Conservation (phyloP, 2,113 vertebrate species). For the Aptenodytes forsteri region DNA sequence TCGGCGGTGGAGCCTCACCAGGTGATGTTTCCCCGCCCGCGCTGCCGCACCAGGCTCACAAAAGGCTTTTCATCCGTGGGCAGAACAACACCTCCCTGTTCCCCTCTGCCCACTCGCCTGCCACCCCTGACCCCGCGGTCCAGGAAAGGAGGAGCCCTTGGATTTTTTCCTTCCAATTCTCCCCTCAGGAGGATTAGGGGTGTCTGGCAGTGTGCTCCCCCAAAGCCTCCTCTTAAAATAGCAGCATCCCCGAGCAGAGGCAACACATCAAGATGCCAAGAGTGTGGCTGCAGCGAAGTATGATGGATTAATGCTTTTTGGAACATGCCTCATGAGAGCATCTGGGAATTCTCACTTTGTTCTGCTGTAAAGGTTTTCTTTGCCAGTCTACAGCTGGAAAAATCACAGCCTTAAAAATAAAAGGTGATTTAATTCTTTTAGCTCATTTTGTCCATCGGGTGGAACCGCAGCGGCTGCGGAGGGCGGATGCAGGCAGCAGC, state of each 20-base stretch:
- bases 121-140: fast-evolving
- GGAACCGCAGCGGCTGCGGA: fast-evolving
- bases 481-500: background rate
- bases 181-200: background rate
- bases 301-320: background rate
- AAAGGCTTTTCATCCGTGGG: background rate
- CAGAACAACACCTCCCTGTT: fast-evolving
- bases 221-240: background rate
- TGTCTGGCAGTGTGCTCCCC: background rate
- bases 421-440: background rate
- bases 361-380: background rate
- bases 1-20: background rate
- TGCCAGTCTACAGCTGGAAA: background rate
- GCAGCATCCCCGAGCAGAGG: background rate
- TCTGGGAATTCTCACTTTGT: background rate
- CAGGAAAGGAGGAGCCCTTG: background rate
- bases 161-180: background rate
- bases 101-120: background rate
- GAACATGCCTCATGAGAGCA: background rate
- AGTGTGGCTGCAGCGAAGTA: fast-evolving
- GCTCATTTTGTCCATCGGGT: fast-evolving
- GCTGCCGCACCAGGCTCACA: background rate
- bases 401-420: background rate
- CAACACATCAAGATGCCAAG: background rate
- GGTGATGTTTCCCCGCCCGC: fast-evolving